A percentile compares a stretch with the other conserved stretches of the same genome.
Evolutionary conservation across 2,888 invertebrate genomes (phyloP).

Genomic region (Psococerastis gibbosa): DNA sequence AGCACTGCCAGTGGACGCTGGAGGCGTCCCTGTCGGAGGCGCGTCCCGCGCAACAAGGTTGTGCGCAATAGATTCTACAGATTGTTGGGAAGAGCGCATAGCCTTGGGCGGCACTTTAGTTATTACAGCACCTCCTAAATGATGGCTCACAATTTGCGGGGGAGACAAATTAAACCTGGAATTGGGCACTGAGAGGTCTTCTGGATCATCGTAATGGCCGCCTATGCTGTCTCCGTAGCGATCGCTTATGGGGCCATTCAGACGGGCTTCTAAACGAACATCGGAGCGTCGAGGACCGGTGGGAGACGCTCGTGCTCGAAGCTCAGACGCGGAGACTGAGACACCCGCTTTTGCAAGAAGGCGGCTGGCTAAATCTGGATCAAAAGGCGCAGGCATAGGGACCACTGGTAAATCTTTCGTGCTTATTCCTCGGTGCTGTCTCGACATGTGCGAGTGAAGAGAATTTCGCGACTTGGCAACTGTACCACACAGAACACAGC

Average conservation of each 20-base stretch:
- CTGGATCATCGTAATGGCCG: slow-evolving; percentile 58
- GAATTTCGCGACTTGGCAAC: slow-evolving; percentile 85
- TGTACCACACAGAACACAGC: slow-evolving; percentile 80
- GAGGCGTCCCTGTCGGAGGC: slow-evolving; percentile 22
- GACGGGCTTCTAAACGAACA: slow-evolving; percentile 49
- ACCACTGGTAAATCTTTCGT: slow-evolving; percentile 82
- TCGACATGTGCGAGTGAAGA: slow-evolving; percentile 82
- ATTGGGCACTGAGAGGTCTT: slow-evolving; percentile 54
- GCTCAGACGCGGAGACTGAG: slow-evolving; percentile 52
- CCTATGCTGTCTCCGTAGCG: slow-evolving; percentile 43
- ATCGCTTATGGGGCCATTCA: slow-evolving; percentile 33
- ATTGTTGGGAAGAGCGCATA: slow-evolving; percentile 36
- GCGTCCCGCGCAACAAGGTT: slow-evolving; percentile 23
- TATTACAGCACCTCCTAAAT: slow-evolving; percentile 11
- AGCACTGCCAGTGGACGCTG: slow-evolving; percentile 46
- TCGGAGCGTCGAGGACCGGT: slow-evolving; percentile 63
- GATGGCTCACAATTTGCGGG: slow-evolving; percentile 9
- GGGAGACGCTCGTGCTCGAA: slow-evolving; percentile 67
- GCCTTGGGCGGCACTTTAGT: slow-evolving; percentile 39
- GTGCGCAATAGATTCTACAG: slow-evolving; percentile 39
- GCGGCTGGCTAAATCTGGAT: slow-evolving; percentile 66
- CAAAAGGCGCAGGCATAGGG: slow-evolving; percentile 83
- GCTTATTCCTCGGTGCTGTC: slow-evolving; percentile 82
- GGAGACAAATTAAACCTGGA: slow-evolving; percentile 22
- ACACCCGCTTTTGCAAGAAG: slow-evolving; percentile 75